A percentile compares a stretch with the other conserved stretches of the same genome.
Conservation (phyloP, 2,888 invertebrate species). For the Coelinius sp. region DNA sequence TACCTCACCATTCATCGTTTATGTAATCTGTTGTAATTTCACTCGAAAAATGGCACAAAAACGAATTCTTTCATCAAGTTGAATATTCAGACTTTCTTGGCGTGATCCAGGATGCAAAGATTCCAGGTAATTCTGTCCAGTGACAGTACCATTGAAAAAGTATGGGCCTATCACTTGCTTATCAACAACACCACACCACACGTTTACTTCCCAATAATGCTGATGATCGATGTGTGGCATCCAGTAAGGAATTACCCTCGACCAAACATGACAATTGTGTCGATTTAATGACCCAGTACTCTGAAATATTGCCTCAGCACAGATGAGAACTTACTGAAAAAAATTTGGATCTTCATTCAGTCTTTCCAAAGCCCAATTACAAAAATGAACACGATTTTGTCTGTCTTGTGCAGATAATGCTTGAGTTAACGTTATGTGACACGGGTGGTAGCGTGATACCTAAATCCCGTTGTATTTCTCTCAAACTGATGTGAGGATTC, state of each 20-base stretch:
- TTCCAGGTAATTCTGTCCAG: too few species aligned
- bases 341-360: slow-evolving; percentile 27
- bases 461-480: not conserved
- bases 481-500: not conserved
- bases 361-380: slow-evolving; percentile 2
- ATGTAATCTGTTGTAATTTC: too few species aligned
- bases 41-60: too few species aligned
- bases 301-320: slow-evolving; percentile 23
- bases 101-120: too few species aligned
- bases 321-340: slow-evolving; percentile 13
- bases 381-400: not conserved
- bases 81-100: too few species aligned
- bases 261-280: slow-evolving; percentile 12
- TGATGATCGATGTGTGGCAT: not conserved
- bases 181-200: too few species aligned
- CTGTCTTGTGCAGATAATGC: not conserved
- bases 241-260: not conserved
- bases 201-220: not conserved
- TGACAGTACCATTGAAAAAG: too few species aligned
- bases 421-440: not conserved
- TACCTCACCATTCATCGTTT: too few species aligned
- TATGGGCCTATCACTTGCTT: too few species aligned
- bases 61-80: too few species aligned
- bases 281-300: slow-evolving; percentile 22
- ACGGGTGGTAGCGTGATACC: not conserved